phyloP scores from a whole-genome alignment of 2,113 vertebrate species.

The Macroglossus sobrinus region DNA sequence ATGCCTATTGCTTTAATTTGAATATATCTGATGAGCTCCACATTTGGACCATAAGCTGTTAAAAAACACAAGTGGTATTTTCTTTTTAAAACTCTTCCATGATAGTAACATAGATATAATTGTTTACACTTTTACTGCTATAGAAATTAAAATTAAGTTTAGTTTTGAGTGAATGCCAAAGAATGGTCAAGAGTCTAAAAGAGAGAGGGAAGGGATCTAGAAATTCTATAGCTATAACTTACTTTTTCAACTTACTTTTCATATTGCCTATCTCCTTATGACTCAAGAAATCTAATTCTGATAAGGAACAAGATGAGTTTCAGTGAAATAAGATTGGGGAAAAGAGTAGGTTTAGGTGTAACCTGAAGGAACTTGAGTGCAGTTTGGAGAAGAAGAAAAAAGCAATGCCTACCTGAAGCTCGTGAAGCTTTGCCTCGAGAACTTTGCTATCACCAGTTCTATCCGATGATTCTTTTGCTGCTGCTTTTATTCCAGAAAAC shows the following conservation, averaged over 20 bases:
- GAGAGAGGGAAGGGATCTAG: neutral
- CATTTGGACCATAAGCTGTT: neutral
- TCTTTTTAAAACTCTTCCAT: neutral
- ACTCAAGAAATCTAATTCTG: neutral
- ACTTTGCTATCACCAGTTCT: conserved; percentile 86
- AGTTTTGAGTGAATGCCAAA: neutral
- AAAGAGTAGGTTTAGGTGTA: neutral
- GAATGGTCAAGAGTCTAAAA: neutral
- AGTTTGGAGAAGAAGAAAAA: neutral
- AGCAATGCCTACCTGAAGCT: conserved; percentile 86
- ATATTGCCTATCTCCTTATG: neutral
- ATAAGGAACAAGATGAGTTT: neutral
- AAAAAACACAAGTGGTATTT: neutral
- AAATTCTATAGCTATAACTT: neutral
- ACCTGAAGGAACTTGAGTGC: rapidly evolving
- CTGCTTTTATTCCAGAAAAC: conserved; percentile 85
- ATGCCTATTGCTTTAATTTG: neutral
- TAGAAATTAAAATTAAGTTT: neutral
- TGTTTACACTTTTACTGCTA: neutral
- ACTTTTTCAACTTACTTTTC: neutral
- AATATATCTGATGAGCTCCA: neutral
- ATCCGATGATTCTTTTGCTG: conserved; percentile 86
- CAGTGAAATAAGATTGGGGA: neutral
- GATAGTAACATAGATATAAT: neutral
- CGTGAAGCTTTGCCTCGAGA: conserved; percentile 86